phyloP scores from a whole-genome alignment of 2,113 vertebrate genomes.

The Myiopsitta monachus region DNA sequence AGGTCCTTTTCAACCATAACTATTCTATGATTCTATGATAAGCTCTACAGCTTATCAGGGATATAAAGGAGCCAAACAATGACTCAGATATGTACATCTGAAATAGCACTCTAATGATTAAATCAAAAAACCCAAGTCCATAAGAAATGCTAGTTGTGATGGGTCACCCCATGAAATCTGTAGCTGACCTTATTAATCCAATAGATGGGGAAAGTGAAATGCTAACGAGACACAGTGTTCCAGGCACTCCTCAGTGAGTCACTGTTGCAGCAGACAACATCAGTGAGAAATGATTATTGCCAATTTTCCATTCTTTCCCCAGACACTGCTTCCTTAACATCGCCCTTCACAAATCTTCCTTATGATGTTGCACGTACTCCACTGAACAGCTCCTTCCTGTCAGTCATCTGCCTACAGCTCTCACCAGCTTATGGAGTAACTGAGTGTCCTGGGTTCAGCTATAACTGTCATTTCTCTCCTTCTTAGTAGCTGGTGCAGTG shows the following conservation, averaged over 20 bases:
- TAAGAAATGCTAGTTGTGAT: background rate
- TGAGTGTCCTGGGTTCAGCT: background rate
- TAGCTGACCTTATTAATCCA: background rate
- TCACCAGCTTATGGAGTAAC: background rate
- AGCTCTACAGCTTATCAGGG: background rate
- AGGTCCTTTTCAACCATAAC: background rate
- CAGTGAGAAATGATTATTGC: background rate
- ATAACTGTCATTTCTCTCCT: background rate
- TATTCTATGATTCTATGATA: background rate
- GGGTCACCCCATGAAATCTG: background rate
- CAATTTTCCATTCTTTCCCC: background rate
- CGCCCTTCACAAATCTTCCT: background rate
- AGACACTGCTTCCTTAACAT: background rate
- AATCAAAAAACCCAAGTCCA: background rate
- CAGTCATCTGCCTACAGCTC: background rate
- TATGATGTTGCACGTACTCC: accelerated
- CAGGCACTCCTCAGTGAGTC: background rate
- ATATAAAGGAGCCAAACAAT: background rate
- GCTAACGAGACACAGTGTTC: background rate
- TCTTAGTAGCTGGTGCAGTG: background rate
- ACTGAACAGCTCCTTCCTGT: background rate
- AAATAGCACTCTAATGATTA: background rate
- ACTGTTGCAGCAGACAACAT: background rate
- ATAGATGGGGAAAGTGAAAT: constrained; percentile 12
- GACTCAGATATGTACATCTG: background rate